Evolutionary conservation across 2,888 invertebrate genomes (phyloP), one percentile per base, ranked within the genome.

Genomic region (Dione juno): DNA sequence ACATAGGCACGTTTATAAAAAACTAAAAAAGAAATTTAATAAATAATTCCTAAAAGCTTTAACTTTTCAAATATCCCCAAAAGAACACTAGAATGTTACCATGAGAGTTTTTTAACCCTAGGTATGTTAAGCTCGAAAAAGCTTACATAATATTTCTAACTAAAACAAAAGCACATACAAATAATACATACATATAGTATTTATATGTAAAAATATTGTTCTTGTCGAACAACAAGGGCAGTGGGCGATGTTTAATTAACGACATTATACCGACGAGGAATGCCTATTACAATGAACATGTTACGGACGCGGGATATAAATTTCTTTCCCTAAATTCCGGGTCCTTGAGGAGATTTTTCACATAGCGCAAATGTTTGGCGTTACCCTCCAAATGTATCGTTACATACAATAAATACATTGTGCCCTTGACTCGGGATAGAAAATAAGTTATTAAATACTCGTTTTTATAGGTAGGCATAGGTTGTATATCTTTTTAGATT

Each of bases 241-340:
- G 64, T 35, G 28, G 63, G 53, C 64, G 54, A 69, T 69, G 67
- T 58, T 66, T 70, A 74, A 74, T 74, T 74, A 74, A 74, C 71
- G 74, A 66, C 66, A 72, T 74, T 68, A 72, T 72, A 68, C 68
- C 66, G 66, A 63, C 19, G 74, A 72, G 72, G 72, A 69, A 67
- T 74, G 72, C 67, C 67, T 72, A 74, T 74, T 72, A 74, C 72
- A 70, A 72, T 72, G 72, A 66, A 74, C 70, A 72, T 67, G 74
- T 57, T 72, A 69, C 67, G 52, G 67, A 70, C 66, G 66, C 72
- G 54, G 70, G 74, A 67, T 72, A 74, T 74, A 72, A 74, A 74
- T 74, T 70, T 67, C 72, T 68, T 72, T 69, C 50, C 66, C 70
- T 63, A 74, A 70, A 68, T 72, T 74, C 74, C 69, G 40, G 57